Percentiles rank a stretch among this genome's conserved stretches.
These are phyloP conservation scores for Ia io DNA, from an alignment of 2,113 vertebrate species.

Conservation along the genomic window DNA sequence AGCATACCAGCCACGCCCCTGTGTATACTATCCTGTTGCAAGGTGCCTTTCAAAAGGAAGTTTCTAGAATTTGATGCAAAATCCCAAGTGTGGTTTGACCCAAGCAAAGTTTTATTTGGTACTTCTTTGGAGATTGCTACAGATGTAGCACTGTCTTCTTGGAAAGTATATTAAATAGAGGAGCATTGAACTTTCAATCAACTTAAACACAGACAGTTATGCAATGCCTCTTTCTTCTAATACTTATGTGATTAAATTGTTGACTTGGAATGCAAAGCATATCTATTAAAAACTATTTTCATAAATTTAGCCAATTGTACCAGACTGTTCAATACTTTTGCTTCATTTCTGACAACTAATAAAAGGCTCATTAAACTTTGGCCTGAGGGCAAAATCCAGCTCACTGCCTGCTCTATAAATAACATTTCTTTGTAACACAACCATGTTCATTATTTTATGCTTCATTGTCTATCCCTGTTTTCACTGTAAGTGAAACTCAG, in stretches of 20 bases:
- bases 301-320: background rate
- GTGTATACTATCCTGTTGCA: background rate
- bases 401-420: background rate
- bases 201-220: background rate
- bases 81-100: background rate
- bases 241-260: background rate
- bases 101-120: background rate
- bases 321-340: background rate
- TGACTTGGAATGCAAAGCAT: background rate
- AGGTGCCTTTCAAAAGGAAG: background rate
- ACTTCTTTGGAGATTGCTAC: background rate
- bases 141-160: background rate
- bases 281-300: background rate
- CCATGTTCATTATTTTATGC: background rate
- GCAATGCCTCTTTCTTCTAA: background rate
- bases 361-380: background rate
- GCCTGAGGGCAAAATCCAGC: background rate
- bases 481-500: background rate
- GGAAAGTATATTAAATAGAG: background rate
- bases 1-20: background rate
- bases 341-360: background rate
- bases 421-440: background rate
- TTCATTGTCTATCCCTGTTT: background rate
- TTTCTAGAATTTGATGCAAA: background rate
- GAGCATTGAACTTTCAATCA: background rate